phyloP scores from a whole-genome alignment of 2,888 invertebrate genomes.

The Brachyptera risi region DNA sequence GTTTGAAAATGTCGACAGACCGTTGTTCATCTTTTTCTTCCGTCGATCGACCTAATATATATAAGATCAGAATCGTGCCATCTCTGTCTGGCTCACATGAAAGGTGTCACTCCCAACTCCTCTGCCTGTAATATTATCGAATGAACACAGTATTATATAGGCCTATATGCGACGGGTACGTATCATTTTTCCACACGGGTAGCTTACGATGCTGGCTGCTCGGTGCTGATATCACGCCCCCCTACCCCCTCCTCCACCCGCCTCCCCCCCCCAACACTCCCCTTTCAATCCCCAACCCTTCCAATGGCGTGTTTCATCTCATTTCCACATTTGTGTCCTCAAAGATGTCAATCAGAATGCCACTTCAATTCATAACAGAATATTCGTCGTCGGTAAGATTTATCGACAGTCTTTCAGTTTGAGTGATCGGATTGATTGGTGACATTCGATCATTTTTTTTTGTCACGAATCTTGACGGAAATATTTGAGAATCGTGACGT shows the following conservation, averaged over 20 bases:
- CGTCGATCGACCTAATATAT: not conserved
- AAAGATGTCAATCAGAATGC: slow-evolving; percentile 32
- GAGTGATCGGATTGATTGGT: slow-evolving; percentile 17
- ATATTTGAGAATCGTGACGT: not conserved
- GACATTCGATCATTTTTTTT: slow-evolving; percentile 14
- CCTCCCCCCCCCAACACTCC: slow-evolving; percentile 23
- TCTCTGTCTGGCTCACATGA: slow-evolving; percentile 3
- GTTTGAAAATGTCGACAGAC: not conserved
- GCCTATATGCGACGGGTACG: not conserved
- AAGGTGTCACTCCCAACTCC: slow-evolving; percentile 17
- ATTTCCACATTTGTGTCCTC: slow-evolving; percentile 12
- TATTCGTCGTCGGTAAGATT: slow-evolving; percentile 9
- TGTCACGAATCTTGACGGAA: not conserved
- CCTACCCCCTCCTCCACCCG: slow-evolving; percentile 29
- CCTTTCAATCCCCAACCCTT: slow-evolving; percentile 23
- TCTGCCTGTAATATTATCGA: no score
- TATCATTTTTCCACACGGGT: slow-evolving; percentile 34
- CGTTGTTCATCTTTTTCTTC: no score
- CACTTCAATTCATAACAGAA: not conserved
- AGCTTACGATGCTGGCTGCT: slow-evolving; percentile 30
- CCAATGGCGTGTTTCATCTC: slow-evolving; percentile 28
- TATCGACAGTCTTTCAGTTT: slow-evolving; percentile 10
- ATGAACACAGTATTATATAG: no score
- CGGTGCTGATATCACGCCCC: slow-evolving; percentile 26
- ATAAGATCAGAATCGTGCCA: not conserved